phyloP scores from a whole-genome alignment of 2,888 invertebrate species.

The Melanotus villosus region DNA sequence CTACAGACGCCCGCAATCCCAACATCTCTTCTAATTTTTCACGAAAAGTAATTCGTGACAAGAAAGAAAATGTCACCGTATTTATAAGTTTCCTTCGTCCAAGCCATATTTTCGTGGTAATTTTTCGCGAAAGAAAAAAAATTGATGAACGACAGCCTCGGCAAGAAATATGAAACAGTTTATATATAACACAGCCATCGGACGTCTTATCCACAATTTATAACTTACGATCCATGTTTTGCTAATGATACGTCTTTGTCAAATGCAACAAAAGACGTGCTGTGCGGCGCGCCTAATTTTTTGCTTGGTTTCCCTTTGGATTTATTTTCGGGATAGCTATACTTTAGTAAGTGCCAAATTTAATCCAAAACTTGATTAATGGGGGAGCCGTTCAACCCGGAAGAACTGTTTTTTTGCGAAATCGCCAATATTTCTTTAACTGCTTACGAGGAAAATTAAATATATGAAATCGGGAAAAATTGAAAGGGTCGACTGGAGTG shows the following conservation, averaged over 20 bases:
- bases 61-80: neutral
- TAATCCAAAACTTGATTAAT: slow-evolving; percentile 11
- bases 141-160: slow-evolving; percentile 6
- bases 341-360: neutral
- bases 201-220: neutral
- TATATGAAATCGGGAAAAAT: too few species aligned
- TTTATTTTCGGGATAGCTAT: neutral
- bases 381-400: slow-evolving; percentile 7
- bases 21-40: slow-evolving; percentile 11
- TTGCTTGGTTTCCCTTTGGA: neutral
- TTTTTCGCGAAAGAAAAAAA: neutral
- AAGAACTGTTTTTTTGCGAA: neutral
- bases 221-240: neutral
- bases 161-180: neutral
- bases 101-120: neutral
- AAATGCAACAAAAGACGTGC: neutral
- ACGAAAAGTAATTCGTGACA: neutral
- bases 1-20: too few species aligned
- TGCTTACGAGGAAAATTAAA: too few species aligned
- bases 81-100: neutral
- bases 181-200: neutral
- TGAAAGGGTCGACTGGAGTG: too few species aligned
- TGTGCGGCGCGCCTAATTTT: neutral
- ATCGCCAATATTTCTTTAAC: neutral
- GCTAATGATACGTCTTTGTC: slow-evolving; percentile 8